Evolutionary conservation across 2,113 vertebrate species (phyloP), one percentile per base, ranked within the genome.

Genomic region (Chitala chitala): DNA sequence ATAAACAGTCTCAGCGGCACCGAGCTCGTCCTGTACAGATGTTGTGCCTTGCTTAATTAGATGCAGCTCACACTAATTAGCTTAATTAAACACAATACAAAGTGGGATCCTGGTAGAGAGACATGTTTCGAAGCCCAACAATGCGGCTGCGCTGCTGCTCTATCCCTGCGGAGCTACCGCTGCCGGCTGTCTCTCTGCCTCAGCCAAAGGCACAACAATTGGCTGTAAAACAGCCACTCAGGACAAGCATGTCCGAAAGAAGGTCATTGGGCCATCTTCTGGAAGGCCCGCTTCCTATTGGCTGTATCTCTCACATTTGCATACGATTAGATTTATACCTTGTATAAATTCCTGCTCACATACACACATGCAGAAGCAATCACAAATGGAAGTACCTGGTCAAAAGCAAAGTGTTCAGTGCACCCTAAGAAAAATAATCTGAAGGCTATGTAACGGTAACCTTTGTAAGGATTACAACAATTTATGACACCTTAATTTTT

Each of bases 11-110:
- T 79, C 83, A 2, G 17, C 58, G 69, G 66, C 65, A 55, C 70
- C 72, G 29, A 54, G 74, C 64, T 78, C 33, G 51, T 54, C 69
- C 54, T 63, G 42, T 76, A 55, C 77, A 83, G 75, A 82, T 79
- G 73, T 78, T 73, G 17, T 65, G 51, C 31, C 50, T 8, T 64
- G 75, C 76, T 55, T 79, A 80, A 85, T 87, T 83, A 82, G 75
- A 77, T 73, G 72, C 69, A 63, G 75, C 63, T 74, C 76, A 80
- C 73, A 79, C 84, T 70, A 82, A 84, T 86, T 81, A 82, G 73
- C 81, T 83, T 78, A 78, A 84, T 83, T 81, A 85, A 79, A 80
- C 74, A 79, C 64, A 76, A 74, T 84, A 73, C 79, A 73, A 36
- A 76, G 80, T 79, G 73, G 74, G 83, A 83, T 48, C 68, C 77